A percentile compares a stretch with the other conserved stretches of the same genome.
phyloP scores from a whole-genome alignment of 2,797 vertebrate species.

The Catamblyrhynchus diadema region DNA sequence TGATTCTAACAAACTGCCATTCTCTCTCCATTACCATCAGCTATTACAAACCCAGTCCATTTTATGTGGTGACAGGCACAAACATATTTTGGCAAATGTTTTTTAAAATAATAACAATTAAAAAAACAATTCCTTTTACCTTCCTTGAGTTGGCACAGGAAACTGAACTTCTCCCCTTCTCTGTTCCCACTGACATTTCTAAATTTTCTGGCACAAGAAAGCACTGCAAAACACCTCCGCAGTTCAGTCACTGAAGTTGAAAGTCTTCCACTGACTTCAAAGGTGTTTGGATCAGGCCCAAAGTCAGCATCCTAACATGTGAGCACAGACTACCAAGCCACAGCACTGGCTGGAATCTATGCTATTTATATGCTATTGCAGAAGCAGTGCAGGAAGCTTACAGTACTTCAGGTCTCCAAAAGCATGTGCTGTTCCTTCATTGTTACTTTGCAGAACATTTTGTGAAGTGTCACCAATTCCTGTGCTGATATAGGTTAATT shows the following conservation, averaged over 20 bases:
- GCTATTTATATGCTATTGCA: neutral
- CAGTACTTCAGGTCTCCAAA: neutral
- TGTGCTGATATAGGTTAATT: neutral
- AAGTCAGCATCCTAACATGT: neutral
- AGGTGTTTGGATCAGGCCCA: neutral
- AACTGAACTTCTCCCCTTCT: neutral
- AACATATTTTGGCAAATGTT: neutral
- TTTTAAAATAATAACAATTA: neutral
- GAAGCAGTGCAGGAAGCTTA: neutral
- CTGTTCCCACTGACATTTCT: neutral
- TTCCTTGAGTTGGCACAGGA: neutral
- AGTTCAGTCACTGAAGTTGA: neutral
- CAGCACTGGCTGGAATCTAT: neutral
- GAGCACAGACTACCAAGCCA: neutral
- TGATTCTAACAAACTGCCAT: neutral
- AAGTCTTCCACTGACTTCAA: slow-evolving; percentile 22
- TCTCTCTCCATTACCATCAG: neutral
- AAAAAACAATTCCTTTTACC: neutral
- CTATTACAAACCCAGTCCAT: neutral
- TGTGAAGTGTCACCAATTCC: neutral
- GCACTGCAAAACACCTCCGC: neutral
- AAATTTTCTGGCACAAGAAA: neutral
- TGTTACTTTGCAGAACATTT: neutral
- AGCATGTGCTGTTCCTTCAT: neutral
- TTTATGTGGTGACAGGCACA: neutral